phyloP scores from a whole-genome alignment of 2,113 vertebrate species.

The Cercocebus atys region DNA sequence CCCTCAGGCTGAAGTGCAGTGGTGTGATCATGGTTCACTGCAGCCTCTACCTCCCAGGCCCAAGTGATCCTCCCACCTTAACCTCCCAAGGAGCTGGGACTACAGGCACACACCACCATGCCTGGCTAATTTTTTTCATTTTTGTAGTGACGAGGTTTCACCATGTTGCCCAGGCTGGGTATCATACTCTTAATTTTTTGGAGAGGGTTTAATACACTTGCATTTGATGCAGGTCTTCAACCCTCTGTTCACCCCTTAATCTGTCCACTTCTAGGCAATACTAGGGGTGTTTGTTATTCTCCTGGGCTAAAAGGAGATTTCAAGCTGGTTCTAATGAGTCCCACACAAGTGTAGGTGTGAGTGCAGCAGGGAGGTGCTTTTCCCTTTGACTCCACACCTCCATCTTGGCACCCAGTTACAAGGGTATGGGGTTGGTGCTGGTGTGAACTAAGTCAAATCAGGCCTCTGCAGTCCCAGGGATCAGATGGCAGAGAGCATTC shows the following conservation, averaged over 20 bases:
- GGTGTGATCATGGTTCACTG: no score
- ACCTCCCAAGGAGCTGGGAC: no score
- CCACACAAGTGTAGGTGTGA: neutral
- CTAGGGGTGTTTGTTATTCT: neutral
- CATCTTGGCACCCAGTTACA: neutral
- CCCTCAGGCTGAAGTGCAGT: no score
- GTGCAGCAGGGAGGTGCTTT: neutral
- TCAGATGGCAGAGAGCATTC: neutral
- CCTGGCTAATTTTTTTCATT: no score
- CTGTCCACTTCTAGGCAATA: neutral
- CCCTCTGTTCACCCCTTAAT: neutral
- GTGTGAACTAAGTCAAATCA: neutral
- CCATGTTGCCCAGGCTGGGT: no score
- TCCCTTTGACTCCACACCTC: neutral
- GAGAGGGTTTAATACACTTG: neutral
- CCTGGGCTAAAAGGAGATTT: neutral
- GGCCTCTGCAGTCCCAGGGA: neutral
- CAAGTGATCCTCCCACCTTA: no score
- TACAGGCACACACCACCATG: no score
- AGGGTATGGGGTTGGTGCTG: neutral
- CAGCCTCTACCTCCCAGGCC: no score
- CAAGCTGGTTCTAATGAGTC: neutral
- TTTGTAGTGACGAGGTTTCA: no score
- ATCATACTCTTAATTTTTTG: neutral
- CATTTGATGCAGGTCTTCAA: neutral